Evolutionary conservation across 2,113 vertebrate genomes (phyloP), one percentile per base, ranked within the genome.

Genomic region (Anguilla japonica): DNA sequence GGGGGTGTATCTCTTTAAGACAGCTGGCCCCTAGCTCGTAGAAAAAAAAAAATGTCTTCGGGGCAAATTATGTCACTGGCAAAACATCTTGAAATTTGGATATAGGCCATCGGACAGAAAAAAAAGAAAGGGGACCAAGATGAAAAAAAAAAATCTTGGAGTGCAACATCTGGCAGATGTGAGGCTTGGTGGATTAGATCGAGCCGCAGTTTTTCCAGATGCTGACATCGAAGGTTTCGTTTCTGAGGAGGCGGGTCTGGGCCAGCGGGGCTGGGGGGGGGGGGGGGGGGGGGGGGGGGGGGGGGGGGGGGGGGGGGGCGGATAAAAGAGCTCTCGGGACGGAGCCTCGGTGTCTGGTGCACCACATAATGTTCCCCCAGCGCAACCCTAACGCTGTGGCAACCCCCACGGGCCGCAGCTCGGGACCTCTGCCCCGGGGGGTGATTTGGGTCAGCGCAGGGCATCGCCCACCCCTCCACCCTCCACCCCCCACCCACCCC

Each of bases 11-110:
- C 86, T 86, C 87, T 92, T 91, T 89, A 84, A 89, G 87, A 89
- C 87, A 83, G 86, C 78, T 50, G 53, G 90, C 89, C 85, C 84
- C 50, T 53, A 67, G 6, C 18, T 22, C 22, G 41, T 50, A 60
- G 50, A 53, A 46, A 46, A 46, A 9, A 53, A 71, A 84, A 79
- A 91, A 90, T 89, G 89, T 91, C 86, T 84, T 71, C 34, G 80
- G 82, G 84, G 81, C 85, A 81, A 89, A 86, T 92, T 92, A 95
- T 94, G 93, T 96, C 94, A 96, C 92, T 87, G 75, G 87, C 89
- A 89, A 91, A 90, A 85, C 89, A 90, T 87, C 90, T 87, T 89
- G 87, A 92, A 89, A 93, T 89, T 91, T 92, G 94, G 94, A 90
- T 50, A 80, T 34, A 1, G 34, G 89, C 94, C 93, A 94, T 90